These are phyloP conservation scores for Andrena haemorrhoa DNA, from an alignment of 2,888 invertebrate species.

Conservation along the genomic window DNA sequence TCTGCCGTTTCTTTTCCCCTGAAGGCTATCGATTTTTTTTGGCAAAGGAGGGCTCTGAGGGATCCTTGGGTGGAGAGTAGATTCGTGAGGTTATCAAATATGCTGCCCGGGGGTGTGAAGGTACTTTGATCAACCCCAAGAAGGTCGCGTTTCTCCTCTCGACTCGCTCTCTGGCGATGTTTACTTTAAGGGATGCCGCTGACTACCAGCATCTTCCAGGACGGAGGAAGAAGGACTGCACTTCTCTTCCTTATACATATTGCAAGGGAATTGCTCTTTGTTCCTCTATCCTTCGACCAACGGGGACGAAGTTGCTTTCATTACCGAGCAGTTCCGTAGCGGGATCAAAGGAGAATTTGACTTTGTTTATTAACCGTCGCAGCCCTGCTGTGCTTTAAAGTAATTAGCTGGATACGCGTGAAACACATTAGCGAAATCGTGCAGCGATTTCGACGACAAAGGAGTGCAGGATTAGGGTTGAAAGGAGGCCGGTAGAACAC, in stretches of 20 bases:
- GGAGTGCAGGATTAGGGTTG: background rate
- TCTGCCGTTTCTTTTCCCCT: background rate
- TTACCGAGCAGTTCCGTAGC: slow-evolving; percentile 46
- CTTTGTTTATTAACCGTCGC: slow-evolving; percentile 51
- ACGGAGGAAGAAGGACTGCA: slow-evolving; percentile 50
- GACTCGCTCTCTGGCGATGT: slow-evolving; percentile 74
- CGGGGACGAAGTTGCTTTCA: slow-evolving; percentile 51
- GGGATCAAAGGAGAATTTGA: slow-evolving; percentile 60
- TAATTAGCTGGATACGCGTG: slow-evolving; percentile 43
- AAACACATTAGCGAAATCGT: slow-evolving; percentile 20
- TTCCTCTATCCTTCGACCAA: slow-evolving; percentile 28
- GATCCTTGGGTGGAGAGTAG: slow-evolving; percentile 47
- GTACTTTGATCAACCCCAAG: slow-evolving; percentile 82
- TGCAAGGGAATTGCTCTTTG: slow-evolving; percentile 58
- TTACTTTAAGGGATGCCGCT: slow-evolving; percentile 80
- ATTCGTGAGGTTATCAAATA: slow-evolving; percentile 78
- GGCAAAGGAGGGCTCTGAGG: slow-evolving; percentile 22
- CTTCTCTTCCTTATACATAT: slow-evolving; percentile 63
- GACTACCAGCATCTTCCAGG: slow-evolving; percentile 78
- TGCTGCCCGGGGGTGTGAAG: slow-evolving; percentile 82
- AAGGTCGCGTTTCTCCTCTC: slow-evolving; percentile 70
- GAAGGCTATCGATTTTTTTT: slow-evolving; percentile 22
- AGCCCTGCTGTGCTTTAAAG: slow-evolving; percentile 36
- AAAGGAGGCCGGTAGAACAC: too few relatives aligned
- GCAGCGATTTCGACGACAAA: background rate